These are phyloP conservation scores for Petrocephalus schoutedeni DNA, from an alignment of 2,797 vertebrate species.

Conservation along the genomic window DNA sequence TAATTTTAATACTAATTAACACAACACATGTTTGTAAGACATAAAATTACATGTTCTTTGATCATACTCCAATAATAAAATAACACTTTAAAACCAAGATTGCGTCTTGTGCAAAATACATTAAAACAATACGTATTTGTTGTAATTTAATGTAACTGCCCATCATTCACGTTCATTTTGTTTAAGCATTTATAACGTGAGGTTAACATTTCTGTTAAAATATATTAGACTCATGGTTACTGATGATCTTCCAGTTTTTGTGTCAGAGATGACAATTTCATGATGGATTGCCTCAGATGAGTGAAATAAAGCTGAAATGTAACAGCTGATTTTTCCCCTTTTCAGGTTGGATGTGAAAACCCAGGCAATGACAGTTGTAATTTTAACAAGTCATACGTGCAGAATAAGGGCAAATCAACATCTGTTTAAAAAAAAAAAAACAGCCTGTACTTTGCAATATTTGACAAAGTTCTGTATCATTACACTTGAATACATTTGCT, in stretches of 20 bases:
- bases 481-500: background rate
- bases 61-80: background rate
- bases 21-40: background rate
- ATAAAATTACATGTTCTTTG: background rate
- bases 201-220: background rate
- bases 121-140: background rate
- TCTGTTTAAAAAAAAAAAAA: background rate
- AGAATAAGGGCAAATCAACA: background rate
- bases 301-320: background rate
- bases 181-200: background rate
- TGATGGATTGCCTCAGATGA: background rate
- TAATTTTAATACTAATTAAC: background rate
- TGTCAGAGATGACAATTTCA: background rate
- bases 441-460: background rate
- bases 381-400: background rate
- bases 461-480: background rate
- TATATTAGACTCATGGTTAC: background rate
- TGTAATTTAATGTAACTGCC: background rate
- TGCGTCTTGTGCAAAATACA: background rate
- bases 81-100: background rate
- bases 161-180: background rate
- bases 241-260: background rate
- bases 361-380: background rate
- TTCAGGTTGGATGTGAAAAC: background rate
- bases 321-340: background rate